Evolutionary conservation across 1,140 invertebrate genomes (phyloP), one percentile per base, ranked within the genome.

Genomic region (Drosophila pandora): DNA sequence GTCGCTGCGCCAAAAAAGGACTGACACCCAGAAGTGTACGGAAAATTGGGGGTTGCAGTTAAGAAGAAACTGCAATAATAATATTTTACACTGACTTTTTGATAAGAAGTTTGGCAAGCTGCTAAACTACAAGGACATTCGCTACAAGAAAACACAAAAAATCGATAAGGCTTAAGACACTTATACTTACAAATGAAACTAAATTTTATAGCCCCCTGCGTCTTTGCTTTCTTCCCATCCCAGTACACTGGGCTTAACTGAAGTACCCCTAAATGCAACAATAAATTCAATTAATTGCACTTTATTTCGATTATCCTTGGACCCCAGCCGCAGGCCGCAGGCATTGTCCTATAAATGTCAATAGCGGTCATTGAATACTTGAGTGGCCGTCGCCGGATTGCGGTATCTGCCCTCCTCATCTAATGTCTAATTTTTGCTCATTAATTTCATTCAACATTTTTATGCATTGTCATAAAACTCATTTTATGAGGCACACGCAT

Each of bases 251-350:
- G 41, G 32, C 45, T 22, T 12, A 21, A 60, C 30, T 54, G 55
- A 49, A 76, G 67, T 50, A 56, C 13, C 59, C 47, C 34, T 63
- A 67, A 67, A 61, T 56, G 83, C 83, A 88, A 79, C 79, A 79
- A 88, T 88, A 88, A 88, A 88, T 88, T 88, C 83, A 76, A 88
- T 88, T 88, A 88, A 88, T 88, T 88, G 83, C 83, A 88, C 88
- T 88, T 81, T 76, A 88, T 87, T 88, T 82, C 82, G 79, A 88
- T 87, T 87, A 82, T 64, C 56, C 61, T 60, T 48, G 28, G 34
- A n/a, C 25, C 39, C 37, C 28, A 23, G 50, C 21, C 30, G 30
- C 32, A 3, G 34, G 39, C 47, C 58, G 55, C 73, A 10, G 34
- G 34, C 34, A n/a, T 37, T 37, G 34, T 37, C 34, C 10, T 37